These are phyloP conservation scores for Aspidiotus destructor DNA, from an alignment of 2,888 invertebrate species.

Conservation along the genomic window DNA sequence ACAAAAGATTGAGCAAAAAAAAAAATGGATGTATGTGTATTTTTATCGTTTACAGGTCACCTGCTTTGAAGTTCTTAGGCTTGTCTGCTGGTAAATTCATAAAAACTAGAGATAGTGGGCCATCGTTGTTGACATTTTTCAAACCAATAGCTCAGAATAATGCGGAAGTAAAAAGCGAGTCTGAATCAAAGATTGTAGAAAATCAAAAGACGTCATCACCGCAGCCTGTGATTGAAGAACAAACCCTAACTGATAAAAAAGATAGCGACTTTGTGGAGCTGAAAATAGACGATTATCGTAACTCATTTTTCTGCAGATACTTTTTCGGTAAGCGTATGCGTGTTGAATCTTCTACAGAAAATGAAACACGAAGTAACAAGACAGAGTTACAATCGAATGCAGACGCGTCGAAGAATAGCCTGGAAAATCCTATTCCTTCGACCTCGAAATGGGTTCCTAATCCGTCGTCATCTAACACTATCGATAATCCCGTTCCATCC, in stretches of 20 bases:
- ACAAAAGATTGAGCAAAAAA: too few species aligned
- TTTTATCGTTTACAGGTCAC: slow-evolving; percentile 41
- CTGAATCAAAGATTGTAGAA: background rate
- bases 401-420: background rate
- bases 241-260: background rate
- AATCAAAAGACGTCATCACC: background rate
- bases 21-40: too few species aligned
- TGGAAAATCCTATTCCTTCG: background rate
- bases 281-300: background rate
- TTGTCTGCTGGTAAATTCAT: slow-evolving; percentile 73
- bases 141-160: background rate
- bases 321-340: background rate
- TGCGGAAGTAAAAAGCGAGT: background rate
- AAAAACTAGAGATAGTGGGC: slow-evolving; percentile 36
- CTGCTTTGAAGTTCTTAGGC: slow-evolving; percentile 59
- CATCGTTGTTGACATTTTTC: slow-evolving; percentile 49
- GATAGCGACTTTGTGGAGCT: background rate
- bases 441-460: background rate
- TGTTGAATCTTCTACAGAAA: background rate
- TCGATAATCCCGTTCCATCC: background rate
- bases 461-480: background rate
- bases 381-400: background rate
- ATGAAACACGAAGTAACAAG: background rate
- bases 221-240: background rate
- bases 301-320: slow-evolving; percentile 16